Conservation (phyloP, 1,140 invertebrate genomes). For the Cyphomyrmex costatus region DNA sequence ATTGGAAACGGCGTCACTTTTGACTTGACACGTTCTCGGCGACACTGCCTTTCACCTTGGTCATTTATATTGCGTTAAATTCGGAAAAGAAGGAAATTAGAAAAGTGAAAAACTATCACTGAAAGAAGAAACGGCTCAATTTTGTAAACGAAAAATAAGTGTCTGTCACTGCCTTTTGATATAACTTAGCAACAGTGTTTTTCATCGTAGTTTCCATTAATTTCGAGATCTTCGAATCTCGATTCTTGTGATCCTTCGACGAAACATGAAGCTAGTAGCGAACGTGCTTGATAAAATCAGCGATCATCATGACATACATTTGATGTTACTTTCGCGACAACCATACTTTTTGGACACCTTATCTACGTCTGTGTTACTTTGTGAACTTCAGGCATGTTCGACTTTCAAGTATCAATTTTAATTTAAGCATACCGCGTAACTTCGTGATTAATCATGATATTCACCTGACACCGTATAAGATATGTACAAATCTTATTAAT, state of each 20-base stretch:
- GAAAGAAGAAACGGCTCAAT: neutral
- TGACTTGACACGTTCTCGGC: neutral
- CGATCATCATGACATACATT: conserved; percentile 17
- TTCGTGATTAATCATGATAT: neutral
- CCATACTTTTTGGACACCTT: conserved; percentile 17
- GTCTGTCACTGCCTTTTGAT: neutral
- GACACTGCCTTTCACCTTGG: neutral
- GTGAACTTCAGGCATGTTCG: conserved; percentile 39
- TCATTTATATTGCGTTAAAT: neutral
- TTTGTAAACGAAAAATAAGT: neutral
- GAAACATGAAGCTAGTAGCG: conserved; percentile 48
- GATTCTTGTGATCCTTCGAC: neutral
- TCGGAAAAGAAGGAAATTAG: neutral
- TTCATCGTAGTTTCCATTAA: neutral
- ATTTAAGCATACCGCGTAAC: conserved; percentile 10
- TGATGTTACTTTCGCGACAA: conserved; percentile 36
- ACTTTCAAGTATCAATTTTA: conserved; percentile 30
- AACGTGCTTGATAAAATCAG: conserved; percentile 4
- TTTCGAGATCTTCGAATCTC: conserved; percentile 26
- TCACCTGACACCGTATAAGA: neutral
- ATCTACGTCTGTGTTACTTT: neutral
- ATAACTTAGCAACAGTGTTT: conserved; percentile 12
- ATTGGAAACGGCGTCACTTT: conserved; percentile 34
- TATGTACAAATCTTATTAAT: neutral
- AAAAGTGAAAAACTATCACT: neutral